phyloP scores from a whole-genome alignment of 2,888 invertebrate species.

The Drosophila crucigera region DNA sequence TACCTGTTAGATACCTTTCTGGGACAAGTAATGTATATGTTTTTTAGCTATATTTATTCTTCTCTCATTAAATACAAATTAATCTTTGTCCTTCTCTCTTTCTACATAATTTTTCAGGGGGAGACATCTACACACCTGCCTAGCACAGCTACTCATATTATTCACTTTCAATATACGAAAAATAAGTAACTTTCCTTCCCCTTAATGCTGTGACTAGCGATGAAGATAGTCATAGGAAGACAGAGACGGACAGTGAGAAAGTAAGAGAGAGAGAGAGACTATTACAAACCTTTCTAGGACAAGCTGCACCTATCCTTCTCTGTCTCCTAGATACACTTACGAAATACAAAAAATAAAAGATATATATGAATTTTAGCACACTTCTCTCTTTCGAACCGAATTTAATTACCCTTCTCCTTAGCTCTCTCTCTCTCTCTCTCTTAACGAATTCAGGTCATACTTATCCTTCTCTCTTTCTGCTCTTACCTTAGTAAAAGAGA shows the following conservation, averaged over 20 bases:
- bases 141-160: too few relatives aligned
- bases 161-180: background rate
- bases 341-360: background rate
- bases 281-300: background rate
- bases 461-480: background rate
- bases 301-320: background rate
- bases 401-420: background rate
- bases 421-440: background rate
- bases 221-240: constrained; percentile 28
- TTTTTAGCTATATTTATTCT: too few relatives aligned
- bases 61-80: too few relatives aligned
- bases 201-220: background rate
- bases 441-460: background rate
- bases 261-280: background rate
- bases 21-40: background rate
- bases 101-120: background rate
- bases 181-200: background rate
- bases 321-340: background rate
- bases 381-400: background rate
- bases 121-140: background rate
- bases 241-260: background rate
- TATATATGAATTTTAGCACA: background rate
- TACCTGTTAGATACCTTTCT: too few relatives aligned
- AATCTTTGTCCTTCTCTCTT: too few relatives aligned
- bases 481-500: background rate